Percentiles rank a stretch among this genome's conserved stretches.
These are phyloP conservation scores for Eupithecia tripunctaria DNA, from an alignment of 2,888 invertebrate species.

Conservation along the genomic window DNA sequence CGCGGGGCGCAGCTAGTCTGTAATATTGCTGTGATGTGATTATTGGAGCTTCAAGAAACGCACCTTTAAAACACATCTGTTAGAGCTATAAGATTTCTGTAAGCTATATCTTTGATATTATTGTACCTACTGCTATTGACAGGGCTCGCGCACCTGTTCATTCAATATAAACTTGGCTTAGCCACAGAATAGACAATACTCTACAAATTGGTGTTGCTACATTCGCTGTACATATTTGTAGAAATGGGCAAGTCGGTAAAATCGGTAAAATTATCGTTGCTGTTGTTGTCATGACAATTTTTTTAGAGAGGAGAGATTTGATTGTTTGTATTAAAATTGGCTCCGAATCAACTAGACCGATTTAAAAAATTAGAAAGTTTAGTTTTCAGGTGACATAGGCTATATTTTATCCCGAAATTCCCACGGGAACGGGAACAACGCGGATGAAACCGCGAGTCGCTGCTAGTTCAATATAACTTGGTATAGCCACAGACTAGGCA, in stretches of 20 bases:
- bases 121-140: slow-evolving; percentile 20
- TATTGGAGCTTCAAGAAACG: background rate
- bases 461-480: slow-evolving; percentile 6
- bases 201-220: background rate
- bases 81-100: slow-evolving; percentile 1
- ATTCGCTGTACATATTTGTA: background rate
- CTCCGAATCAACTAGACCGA: too few species aligned
- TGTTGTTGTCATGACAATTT: too few species aligned
- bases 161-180: slow-evolving; percentile 5
- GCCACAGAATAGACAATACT: background rate
- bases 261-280: background rate
- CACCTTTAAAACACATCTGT: slow-evolving; percentile 17
- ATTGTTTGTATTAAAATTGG: too few species aligned
- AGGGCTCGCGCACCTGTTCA: slow-evolving; percentile 6
- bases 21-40: too few species aligned
- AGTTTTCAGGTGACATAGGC: too few species aligned
- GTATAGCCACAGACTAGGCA: background rate
- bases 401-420: too few species aligned
- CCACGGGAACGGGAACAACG: too few species aligned
- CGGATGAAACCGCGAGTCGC: too few species aligned
- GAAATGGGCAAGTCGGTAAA: background rate
- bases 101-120: slow-evolving; percentile 15
- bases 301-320: too few species aligned
- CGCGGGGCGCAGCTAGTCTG: too few species aligned
- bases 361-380: too few species aligned